These are phyloP conservation scores for Drosophila paracracens DNA, from an alignment of 2,888 invertebrate species.

Conservation along the genomic window DNA sequence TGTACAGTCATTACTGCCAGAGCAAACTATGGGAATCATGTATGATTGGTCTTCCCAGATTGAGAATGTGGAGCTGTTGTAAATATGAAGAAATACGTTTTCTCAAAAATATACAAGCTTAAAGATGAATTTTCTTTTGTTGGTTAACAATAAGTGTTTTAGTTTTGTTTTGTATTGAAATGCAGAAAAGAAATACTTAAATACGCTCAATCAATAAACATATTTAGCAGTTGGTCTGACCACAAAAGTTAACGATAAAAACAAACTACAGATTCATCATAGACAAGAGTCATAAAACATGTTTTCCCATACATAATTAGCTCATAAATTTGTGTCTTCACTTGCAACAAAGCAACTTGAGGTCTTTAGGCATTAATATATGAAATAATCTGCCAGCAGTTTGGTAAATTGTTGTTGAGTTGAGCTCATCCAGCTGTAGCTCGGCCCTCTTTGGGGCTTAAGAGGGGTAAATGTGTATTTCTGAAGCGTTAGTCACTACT, in stretches of 20 bases:
- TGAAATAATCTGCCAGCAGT: slow-evolving; percentile 53
- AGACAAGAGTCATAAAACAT: slow-evolving; percentile 59
- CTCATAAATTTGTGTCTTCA: slow-evolving; percentile 64
- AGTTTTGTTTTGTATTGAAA: background rate
- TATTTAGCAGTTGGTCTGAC: background rate
- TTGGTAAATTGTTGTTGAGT: slow-evolving; percentile 35
- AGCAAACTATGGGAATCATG: background rate
- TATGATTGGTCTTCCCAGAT: background rate
- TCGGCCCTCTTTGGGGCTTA: slow-evolving; percentile 9
- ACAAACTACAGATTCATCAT: slow-evolving; percentile 39
- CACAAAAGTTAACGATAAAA: slow-evolving; percentile 21
- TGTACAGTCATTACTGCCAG: background rate
- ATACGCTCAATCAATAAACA: slow-evolving; percentile 27
- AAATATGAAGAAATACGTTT: background rate
- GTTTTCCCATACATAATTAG: slow-evolving; percentile 67
- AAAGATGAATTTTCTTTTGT: background rate
- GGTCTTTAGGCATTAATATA: slow-evolving; percentile 35
- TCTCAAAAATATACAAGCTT: background rate
- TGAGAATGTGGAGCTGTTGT: background rate
- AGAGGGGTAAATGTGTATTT: background rate
- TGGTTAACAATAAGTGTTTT: background rate
- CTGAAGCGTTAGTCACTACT: slow-evolving; percentile 11
- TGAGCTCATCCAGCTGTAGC: slow-evolving; percentile 57
- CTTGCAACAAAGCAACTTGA: slow-evolving; percentile 46
- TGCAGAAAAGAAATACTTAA: background rate